A percentile compares a stretch with the other conserved stretches of the same genome.
Conservation (phyloP, 2,113 vertebrate genomes). For the Junco hyemalis region DNA sequence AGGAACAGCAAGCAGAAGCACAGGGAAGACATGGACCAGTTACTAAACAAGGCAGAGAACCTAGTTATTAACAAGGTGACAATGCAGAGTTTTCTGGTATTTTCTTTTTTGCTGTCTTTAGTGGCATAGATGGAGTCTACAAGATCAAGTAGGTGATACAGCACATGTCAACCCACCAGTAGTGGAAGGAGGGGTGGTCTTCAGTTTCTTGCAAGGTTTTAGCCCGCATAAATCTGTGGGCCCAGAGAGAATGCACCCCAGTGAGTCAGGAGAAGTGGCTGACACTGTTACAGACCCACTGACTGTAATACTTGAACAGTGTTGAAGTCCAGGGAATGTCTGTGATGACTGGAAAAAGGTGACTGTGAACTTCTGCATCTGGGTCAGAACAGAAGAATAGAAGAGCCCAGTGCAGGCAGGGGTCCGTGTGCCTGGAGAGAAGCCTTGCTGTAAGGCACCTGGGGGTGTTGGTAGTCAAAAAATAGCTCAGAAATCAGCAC, state of each 20-base stretch:
- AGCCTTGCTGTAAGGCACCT: background rate
- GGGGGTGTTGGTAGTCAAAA: background rate
- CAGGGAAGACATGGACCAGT: background rate
- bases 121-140: background rate
- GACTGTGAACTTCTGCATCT: background rate
- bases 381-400: background rate
- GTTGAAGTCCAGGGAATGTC: background rate
- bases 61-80: background rate
- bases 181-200: background rate
- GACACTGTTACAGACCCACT: background rate
- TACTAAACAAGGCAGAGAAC: background rate
- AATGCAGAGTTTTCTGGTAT: background rate
- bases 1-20: background rate
- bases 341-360: background rate
- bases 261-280: background rate
- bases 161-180: rapidly evolving
- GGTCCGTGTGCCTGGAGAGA: no score
- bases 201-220: background rate
- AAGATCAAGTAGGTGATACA: background rate
- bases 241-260: background rate
- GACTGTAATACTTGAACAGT: background rate
- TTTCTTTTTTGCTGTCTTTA: background rate
- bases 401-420: background rate
- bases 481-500: background rate
- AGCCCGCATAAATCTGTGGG: background rate